These are phyloP conservation scores for Leiothrix lutea DNA, from an alignment of 2,113 vertebrate species.

Conservation along the genomic window DNA sequence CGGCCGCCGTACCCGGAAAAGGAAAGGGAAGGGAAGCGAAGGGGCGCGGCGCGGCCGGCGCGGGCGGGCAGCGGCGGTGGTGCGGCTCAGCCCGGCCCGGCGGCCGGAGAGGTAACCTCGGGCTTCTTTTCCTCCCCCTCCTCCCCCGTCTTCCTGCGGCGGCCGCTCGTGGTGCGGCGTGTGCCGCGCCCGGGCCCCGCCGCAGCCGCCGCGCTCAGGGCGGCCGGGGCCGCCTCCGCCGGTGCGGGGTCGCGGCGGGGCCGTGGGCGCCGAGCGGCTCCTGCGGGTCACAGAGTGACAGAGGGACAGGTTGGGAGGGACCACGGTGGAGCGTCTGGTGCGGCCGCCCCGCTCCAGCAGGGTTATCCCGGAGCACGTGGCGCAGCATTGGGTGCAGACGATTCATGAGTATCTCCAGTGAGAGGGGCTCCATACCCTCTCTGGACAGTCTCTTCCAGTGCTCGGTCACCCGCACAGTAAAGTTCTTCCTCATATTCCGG, in stretches of 20 bases:
- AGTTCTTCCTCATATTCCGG: rapidly evolving
- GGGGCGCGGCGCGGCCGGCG: too few relatives aligned
- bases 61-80: too few relatives aligned
- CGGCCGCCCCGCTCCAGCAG: not conserved
- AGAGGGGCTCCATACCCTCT: not conserved
- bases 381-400: rapidly evolving
- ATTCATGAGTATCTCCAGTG: rapidly evolving
- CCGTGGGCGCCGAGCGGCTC: not conserved
- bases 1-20: too few relatives aligned
- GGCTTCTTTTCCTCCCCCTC: too few relatives aligned
- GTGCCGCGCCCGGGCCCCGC: too few relatives aligned
- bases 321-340: not conserved
- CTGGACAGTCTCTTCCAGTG: not conserved
- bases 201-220: too few relatives aligned
- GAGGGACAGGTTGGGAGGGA: not conserved
- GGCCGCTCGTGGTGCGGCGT: too few relatives aligned
- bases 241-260: not conserved
- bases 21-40: too few relatives aligned
- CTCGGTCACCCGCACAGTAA: not conserved
- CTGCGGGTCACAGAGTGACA: not conserved
- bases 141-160: too few relatives aligned
- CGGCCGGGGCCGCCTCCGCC: not conserved
- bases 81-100: too few relatives aligned
- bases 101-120: too few relatives aligned
- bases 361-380: not conserved